These are phyloP conservation scores for Psephotus haematonotus DNA, from an alignment of 2,113 vertebrate species.

Conservation along the genomic window DNA sequence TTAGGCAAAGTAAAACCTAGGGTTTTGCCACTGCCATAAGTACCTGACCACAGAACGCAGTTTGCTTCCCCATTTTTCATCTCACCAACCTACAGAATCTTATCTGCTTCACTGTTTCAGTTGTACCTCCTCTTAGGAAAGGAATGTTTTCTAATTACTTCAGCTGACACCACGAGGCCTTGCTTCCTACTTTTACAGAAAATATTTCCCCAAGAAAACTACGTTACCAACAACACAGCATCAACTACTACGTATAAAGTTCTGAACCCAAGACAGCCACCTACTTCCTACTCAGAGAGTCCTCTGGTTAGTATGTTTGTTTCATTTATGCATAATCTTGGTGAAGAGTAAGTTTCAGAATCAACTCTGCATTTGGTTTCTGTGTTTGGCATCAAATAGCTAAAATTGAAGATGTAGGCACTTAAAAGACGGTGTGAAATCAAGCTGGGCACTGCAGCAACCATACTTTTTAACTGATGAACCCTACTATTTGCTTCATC, in stretches of 20 bases:
- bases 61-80: neutral
- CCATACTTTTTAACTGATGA: neutral
- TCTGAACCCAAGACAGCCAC: neutral
- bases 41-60: neutral
- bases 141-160: neutral
- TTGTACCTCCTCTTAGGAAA: neutral
- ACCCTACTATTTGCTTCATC: neutral
- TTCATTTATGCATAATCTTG: neutral
- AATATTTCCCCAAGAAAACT: neutral
- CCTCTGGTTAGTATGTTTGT: neutral
- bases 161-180: neutral
- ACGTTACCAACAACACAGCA: neutral
- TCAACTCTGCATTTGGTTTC: neutral
- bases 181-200: neutral
- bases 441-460: neutral
- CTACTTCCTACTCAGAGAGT: neutral
- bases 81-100: neutral
- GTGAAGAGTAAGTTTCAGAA: neutral
- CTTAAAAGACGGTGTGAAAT: neutral
- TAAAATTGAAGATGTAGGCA: neutral
- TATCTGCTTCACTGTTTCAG: neutral
- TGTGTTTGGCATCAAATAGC: neutral
- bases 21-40: neutral
- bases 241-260: neutral
- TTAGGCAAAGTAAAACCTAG: neutral